These are phyloP conservation scores for Heliocidaris tuberculata DNA, from an alignment of 35 echinoderm and acorn worm species.

Conservation along the genomic window DNA sequence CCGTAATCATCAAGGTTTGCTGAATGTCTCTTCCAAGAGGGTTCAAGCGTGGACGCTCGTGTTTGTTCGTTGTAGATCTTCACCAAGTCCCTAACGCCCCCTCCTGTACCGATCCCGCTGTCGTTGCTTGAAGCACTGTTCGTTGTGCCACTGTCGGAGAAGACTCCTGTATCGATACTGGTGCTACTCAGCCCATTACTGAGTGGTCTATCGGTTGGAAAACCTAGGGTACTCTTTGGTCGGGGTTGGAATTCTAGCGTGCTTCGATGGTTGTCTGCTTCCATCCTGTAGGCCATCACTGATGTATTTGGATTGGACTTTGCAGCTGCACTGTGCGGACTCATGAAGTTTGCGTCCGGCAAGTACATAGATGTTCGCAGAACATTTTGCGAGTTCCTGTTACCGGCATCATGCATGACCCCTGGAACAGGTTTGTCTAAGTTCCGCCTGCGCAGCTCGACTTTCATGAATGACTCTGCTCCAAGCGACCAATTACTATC, in stretches of 20 bases:
- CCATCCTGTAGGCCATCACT: slow-evolving; percentile 1
- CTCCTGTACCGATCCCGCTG: slow-evolving; percentile 26
- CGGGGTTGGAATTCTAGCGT: neutral
- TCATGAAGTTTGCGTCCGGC: slow-evolving; percentile 41
- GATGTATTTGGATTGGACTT: neutral
- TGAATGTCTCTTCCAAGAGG: neutral
- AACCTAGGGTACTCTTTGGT: neutral
- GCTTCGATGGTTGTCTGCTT: neutral
- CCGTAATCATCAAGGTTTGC: slow-evolving; percentile 4
- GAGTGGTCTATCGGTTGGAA: neutral
- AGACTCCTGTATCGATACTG: slow-evolving; percentile 55
- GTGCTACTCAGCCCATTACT: slow-evolving; percentile 45
- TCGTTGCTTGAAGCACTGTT: slow-evolving; percentile 35
- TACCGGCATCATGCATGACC: slow-evolving; percentile 36
- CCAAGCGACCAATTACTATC: slow-evolving; percentile 60
- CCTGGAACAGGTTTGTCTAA: slow-evolving; percentile 64
- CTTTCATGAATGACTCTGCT: slow-evolving; percentile 8
- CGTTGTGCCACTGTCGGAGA: slow-evolving; percentile 37
- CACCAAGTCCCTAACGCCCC: slow-evolving; percentile 40
- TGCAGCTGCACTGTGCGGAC: slow-evolving; percentile 29
- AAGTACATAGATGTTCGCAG: slow-evolving; percentile 36
- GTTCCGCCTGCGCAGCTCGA: slow-evolving; percentile 20
- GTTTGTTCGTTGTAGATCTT: slow-evolving; percentile 50
- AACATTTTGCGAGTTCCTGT: neutral
- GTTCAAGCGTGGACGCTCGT: neutral